phyloP scores from a whole-genome alignment of 2,113 vertebrate genomes.

The Zootoca vivipara region DNA sequence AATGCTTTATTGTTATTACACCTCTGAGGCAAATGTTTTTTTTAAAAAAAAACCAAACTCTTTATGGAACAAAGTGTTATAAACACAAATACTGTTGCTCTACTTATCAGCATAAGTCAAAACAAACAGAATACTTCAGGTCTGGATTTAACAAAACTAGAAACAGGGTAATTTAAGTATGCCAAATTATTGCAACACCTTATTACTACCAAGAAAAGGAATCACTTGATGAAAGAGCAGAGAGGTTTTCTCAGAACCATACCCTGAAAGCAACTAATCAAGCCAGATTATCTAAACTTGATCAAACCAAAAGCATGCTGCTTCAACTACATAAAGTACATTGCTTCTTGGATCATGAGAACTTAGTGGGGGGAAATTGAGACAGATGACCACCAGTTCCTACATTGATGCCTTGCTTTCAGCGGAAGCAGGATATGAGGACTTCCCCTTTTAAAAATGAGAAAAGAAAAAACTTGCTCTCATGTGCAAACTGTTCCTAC shows the following conservation, averaged over 20 bases:
- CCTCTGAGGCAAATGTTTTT: background rate
- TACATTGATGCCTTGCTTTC: background rate
- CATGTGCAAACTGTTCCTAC: background rate
- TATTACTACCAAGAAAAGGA: conserved; percentile 16
- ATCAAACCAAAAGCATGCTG: conserved; percentile 40
- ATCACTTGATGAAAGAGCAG: conserved; percentile 10
- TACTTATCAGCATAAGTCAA: no score
- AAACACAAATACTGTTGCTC: no score
- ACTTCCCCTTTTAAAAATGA: background rate
- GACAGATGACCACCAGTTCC: conserved; percentile 15
- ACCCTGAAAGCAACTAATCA: background rate
- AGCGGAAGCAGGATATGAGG: background rate
- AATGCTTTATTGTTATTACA: background rate
- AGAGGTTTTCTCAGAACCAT: conserved; percentile 3
- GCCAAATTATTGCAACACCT: background rate
- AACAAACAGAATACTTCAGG: no score
- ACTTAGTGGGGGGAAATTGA: background rate
- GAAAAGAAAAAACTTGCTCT: background rate
- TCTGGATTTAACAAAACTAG: background rate
- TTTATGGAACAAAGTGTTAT: no score
- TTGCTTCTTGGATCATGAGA: background rate
- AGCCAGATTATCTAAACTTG: background rate
- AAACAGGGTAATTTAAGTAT: background rate
- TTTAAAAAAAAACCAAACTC: background rate
- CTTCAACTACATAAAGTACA: background rate